Conservation (phyloP, 2,113 vertebrate species). For the Nematolebias whitei region DNA sequence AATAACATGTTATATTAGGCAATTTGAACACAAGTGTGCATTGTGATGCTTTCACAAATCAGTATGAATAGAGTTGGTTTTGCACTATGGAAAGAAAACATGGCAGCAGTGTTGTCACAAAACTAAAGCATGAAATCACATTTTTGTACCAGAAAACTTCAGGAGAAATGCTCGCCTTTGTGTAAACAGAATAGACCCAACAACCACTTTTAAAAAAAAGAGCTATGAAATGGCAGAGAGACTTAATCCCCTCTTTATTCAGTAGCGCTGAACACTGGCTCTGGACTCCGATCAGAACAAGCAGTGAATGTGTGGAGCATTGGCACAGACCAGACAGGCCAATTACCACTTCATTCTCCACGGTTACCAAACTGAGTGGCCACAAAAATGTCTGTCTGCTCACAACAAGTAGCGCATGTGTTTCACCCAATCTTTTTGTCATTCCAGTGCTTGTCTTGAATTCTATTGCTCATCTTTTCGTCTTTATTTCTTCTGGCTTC, state of each 20-base stretch:
- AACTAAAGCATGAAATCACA: conserved; percentile 10
- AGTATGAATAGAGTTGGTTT: conserved; percentile 28
- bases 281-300: conserved; percentile 47
- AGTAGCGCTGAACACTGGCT: conserved; percentile 47
- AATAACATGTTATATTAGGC: no score
- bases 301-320: conserved; percentile 47
- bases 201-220: conserved; percentile 51
- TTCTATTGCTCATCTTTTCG: conserved; percentile 8
- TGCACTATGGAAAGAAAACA: not conserved
- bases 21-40: not conserved
- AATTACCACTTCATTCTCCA: conserved; percentile 69
- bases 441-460: not conserved
- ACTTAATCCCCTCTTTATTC: conserved; percentile 67
- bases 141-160: conserved; percentile 15
- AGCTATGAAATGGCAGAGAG: conserved; percentile 54
- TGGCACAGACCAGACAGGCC: conserved; percentile 41
- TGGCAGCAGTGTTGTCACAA: conserved; percentile 21
- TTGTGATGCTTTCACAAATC: conserved; percentile 11
- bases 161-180: conserved; percentile 54
- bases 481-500: conserved; percentile 11
- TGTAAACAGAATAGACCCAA: conserved; percentile 51
- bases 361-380: conserved; percentile 65
- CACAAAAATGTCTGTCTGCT: conserved; percentile 69
- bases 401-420: conserved; percentile 59
- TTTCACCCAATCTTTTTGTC: conserved; percentile 23